Base-by-base conservation (phyloP, 1,140 invertebrate species). In the Sycophila sp. region DNA sequence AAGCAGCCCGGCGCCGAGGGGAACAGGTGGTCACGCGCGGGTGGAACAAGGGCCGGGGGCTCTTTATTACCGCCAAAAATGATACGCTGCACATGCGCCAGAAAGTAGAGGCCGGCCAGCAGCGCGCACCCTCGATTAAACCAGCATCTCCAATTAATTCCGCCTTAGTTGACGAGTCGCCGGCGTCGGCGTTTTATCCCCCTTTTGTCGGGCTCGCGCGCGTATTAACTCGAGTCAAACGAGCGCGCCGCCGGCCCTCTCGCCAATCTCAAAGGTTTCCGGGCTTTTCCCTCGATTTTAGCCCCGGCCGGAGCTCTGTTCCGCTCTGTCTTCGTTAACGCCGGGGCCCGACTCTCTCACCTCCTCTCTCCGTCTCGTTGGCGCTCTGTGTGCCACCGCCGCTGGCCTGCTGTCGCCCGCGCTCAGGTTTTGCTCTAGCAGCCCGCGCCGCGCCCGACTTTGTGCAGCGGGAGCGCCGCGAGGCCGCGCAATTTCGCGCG, bases 131-230 rank as follows among this genome's bases (percentile, higher is more conserved):
- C 58, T 26, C 62, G 47, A 53, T 53, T 65, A 38, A 51, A 60
- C 36, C 63, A 10, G 34, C 63, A 30, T 67, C 64, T 67, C 64
- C 64, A 58, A 58, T 67, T 67, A 67, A 67, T 67, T 58, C 36
- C 32, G 6, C 22, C 24, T 56, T 30, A 7, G 36, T 32, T 24
- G n/a, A 36, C 26, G 38, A 45, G 15, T 11, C 17, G n/a, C n/a
- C 17, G 11, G 11, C 22, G 2, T 7, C 8, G 24, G 3, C 5
- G 19, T 22, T 26, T 5, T 8, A 4, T 24, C n/a, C 58, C 32
- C 11, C 11, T 38, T 24, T 11, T n/a, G 3, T 40, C 36, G 45
- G 24, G 45, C 17, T 11, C n/a, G 55, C 2, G 10, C 17, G 28
- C 11, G 63, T 8, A 26, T 62, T 62, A 45, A 45, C 59, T 47